These are phyloP conservation scores for Motacilla tschutschensis DNA, from an alignment of 2,113 vertebrate species.

Conservation along the genomic window DNA sequence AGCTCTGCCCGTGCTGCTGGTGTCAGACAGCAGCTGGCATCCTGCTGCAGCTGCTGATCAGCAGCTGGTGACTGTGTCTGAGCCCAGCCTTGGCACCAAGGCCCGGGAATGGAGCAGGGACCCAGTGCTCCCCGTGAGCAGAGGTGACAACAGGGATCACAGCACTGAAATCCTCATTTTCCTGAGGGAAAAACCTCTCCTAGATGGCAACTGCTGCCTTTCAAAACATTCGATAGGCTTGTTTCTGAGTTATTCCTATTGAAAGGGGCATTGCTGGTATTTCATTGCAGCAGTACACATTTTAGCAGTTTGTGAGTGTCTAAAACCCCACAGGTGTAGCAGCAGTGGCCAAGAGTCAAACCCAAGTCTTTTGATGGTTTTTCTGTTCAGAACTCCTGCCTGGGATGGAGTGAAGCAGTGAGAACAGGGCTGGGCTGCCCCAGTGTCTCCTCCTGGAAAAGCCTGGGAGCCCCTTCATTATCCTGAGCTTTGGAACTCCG, in stretches of 20 bases:
- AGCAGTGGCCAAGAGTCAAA: neutral
- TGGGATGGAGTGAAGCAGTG: neutral
- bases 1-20: neutral
- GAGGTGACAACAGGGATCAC: neutral
- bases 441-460: neutral
- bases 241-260: neutral
- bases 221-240: neutral
- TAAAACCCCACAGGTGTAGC: neutral
- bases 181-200: neutral
- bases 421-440: neutral
- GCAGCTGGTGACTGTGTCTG: neutral
- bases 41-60: neutral
- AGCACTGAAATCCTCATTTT: neutral
- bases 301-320: neutral
- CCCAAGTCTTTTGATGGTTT: neutral
- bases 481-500: neutral
- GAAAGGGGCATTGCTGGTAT: neutral
- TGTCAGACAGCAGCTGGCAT: neutral
- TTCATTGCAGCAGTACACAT: neutral
- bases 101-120: neutral
- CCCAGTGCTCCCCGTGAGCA: accelerated
- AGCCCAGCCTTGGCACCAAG: neutral
- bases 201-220: neutral
- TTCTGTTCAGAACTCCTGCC: neutral
- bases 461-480: neutral